These are phyloP conservation scores for Champsocephalus esox DNA, from an alignment of 2,797 vertebrate species.

Conservation along the genomic window DNA sequence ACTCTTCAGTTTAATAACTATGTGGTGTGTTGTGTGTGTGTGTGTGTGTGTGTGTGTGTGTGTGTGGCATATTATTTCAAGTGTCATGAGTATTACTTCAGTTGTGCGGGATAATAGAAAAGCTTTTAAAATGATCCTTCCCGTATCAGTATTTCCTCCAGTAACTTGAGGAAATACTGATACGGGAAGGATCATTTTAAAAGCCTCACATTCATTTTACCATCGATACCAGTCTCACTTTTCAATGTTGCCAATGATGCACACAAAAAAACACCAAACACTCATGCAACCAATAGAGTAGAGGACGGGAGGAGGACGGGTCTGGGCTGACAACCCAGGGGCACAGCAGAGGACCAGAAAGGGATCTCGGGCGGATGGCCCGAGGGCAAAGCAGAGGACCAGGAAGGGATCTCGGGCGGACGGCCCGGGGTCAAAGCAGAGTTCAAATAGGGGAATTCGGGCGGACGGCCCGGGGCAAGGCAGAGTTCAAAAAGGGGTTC, in stretches of 20 bases:
- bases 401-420: too few relatives aligned
- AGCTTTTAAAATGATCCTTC: slow-evolving; percentile 45
- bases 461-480: too few relatives aligned
- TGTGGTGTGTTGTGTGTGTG: neutral
- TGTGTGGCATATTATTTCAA: slow-evolving; percentile 1
- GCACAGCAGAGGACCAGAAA: too few relatives aligned
- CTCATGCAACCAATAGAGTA: neutral
- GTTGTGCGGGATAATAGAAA: slow-evolving; percentile 10
- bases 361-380: too few relatives aligned
- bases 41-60: too few relatives aligned
- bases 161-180: slow-evolving; percentile 21
- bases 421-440: too few relatives aligned
- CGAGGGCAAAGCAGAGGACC: too few relatives aligned
- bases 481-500: too few relatives aligned
- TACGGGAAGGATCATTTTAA: too few relatives aligned
- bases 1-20: slow-evolving; percentile 40
- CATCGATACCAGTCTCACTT: slow-evolving; percentile 22
- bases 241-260: slow-evolving; percentile 4
- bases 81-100: slow-evolving; percentile 27
- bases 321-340: too few relatives aligned
- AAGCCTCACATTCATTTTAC: slow-evolving; percentile 21
- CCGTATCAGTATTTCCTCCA: slow-evolving; percentile 29
- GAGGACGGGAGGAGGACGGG: neutral
- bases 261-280: slow-evolving; percentile 11
- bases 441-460: too few relatives aligned